Evolutionary conservation across 2,888 invertebrate species (phyloP).

Genomic region (Phytoseiulus persimilis): DNA sequence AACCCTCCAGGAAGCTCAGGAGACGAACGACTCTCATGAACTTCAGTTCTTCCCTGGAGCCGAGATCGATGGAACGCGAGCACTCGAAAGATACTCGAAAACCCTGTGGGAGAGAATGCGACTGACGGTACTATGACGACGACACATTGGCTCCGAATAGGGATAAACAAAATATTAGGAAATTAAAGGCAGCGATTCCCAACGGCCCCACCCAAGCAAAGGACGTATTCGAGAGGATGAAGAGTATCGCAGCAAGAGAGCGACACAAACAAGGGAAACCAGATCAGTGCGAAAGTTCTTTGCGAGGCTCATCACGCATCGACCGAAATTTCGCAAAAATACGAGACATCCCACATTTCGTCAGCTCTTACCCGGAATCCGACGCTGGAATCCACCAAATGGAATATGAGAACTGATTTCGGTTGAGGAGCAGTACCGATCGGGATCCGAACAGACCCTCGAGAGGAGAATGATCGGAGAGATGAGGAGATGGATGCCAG

Average conservation of each 20-base stretch:
- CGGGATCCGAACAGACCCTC: not conserved
- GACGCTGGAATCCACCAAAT: too few relatives aligned
- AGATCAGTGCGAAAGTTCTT: not conserved
- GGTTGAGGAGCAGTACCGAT: not conserved
- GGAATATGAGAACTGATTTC: too few relatives aligned
- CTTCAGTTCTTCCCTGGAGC: too few relatives aligned
- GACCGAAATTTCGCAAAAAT: not conserved
- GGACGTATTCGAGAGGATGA: conserved; percentile 5
- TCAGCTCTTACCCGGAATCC: not conserved
- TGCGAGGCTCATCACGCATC: not conserved
- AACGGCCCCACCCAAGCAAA: conserved; percentile 12
- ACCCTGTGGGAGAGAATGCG: not conserved
- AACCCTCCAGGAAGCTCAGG: too few relatives aligned
- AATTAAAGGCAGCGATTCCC: conserved; percentile 38
- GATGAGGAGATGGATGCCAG: not conserved
- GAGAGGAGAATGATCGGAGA: not conserved
- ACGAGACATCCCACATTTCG: not conserved
- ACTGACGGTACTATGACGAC: not conserved
- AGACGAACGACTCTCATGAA: too few relatives aligned
- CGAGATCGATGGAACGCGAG: too few relatives aligned
- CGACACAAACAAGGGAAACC: not conserved
- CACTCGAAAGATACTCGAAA: too few relatives aligned
- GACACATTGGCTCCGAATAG: conserved; percentile 11
- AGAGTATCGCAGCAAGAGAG: not conserved
- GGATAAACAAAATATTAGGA: conserved; percentile 37